Conservation (phyloP, 2,888 invertebrate species). For the Autographa pulchrina region DNA sequence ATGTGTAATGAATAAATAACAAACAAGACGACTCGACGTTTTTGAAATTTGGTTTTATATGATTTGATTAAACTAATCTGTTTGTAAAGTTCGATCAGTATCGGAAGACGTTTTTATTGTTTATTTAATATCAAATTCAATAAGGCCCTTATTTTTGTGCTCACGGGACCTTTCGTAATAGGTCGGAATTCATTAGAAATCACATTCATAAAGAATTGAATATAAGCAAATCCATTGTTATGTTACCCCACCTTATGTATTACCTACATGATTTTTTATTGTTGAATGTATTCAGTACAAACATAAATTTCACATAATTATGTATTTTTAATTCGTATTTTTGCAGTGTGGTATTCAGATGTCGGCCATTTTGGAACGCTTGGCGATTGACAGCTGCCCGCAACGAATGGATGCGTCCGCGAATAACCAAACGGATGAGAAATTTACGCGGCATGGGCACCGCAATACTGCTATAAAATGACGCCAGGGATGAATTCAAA, state of each 20-base stretch:
- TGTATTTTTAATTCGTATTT: conserved; percentile 7
- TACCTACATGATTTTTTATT: too few relatives aligned
- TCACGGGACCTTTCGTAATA: too few relatives aligned
- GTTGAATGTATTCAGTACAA: not conserved
- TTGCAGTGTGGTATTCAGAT: conserved; percentile 28
- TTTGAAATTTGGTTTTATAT: too few relatives aligned
- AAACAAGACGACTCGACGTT: not conserved
- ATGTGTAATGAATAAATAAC: not conserved
- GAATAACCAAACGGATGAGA: conserved; percentile 49
- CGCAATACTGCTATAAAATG: conserved; percentile 29
- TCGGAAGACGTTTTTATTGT: too few relatives aligned
- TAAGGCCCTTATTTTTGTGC: too few relatives aligned
- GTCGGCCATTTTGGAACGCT: conserved; percentile 34
- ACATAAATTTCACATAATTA: not conserved
- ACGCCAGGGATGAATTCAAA: conserved; percentile 31
- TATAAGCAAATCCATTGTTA: too few relatives aligned
- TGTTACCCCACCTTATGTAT: too few relatives aligned
- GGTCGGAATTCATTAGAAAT: too few relatives aligned
- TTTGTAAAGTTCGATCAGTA: too few relatives aligned
- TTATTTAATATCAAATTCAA: too few relatives aligned
- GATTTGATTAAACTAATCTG: too few relatives aligned
- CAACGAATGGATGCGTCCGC: conserved; percentile 49
- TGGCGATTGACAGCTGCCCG: conserved; percentile 45
- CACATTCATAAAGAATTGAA: too few relatives aligned
- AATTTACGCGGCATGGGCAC: conserved; percentile 31